phyloP scores from a whole-genome alignment of 2,888 invertebrate species.

The Agapostemon virescens region DNA sequence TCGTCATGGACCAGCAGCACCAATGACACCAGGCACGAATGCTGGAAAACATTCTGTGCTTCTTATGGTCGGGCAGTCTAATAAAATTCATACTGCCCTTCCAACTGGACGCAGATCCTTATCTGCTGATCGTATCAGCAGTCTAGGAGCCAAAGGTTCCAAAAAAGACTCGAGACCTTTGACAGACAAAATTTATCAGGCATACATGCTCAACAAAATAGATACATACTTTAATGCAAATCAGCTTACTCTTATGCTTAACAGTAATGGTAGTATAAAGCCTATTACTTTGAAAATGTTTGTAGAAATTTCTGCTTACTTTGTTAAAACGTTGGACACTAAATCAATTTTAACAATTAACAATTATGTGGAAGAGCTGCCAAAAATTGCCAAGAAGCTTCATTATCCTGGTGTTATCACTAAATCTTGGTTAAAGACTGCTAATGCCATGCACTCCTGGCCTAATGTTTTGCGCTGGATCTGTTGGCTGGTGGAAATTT shows the following conservation, averaged over 20 bases:
- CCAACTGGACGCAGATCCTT: constrained; percentile 68
- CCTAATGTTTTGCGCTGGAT: constrained; percentile 83
- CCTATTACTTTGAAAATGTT: constrained; percentile 76
- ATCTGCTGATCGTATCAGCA: constrained; percentile 73
- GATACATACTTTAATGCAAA: constrained; percentile 71
- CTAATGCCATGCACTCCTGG: constrained; percentile 83
- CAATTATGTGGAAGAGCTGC: constrained; percentile 80
- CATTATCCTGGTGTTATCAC: constrained; percentile 83
- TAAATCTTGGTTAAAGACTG: constrained; percentile 84
- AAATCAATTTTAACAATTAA: constrained; percentile 67
- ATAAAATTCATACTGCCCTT: constrained; percentile 24
- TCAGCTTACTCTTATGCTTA: constrained; percentile 66
- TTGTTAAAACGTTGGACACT: constrained; percentile 69
- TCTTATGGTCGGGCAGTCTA: constrained; percentile 43
- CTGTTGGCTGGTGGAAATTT: constrained; percentile 82
- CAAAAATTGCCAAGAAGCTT: constrained; percentile 81
- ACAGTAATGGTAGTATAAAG: constrained; percentile 73
- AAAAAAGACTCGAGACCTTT: constrained; percentile 75
- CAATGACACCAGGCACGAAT: constrained; percentile 54
- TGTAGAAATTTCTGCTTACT: constrained; percentile 70
- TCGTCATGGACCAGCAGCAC: constrained; percentile 52
- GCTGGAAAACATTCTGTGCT: constrained; percentile 7
- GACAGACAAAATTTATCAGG: constrained; percentile 74
- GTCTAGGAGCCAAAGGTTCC: constrained; percentile 63
- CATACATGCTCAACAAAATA: constrained; percentile 72